A percentile compares a stretch with the other conserved stretches of the same genome.
Conservation (phyloP, 2,888 invertebrate species). For the Arge pagana region DNA sequence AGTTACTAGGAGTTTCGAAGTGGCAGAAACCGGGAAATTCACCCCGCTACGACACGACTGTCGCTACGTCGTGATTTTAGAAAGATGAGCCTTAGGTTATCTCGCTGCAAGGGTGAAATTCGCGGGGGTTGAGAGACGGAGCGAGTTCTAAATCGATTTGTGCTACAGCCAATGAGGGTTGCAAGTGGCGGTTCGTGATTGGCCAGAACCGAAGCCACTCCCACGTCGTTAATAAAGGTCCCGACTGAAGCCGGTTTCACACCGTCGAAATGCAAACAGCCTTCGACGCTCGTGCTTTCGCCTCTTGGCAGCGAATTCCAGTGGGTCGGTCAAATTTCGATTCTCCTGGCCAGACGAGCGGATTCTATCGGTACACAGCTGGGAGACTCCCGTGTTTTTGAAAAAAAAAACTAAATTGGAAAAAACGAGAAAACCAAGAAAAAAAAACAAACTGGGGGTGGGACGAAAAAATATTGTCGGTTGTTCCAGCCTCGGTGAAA, state of each 20-base stretch:
- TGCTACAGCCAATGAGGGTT: conserved; percentile 52
- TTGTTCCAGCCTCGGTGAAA: no score
- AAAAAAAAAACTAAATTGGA: background rate
- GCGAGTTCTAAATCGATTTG: conserved; percentile 56
- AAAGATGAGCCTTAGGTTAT: conserved; percentile 44
- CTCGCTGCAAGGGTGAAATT: conserved; percentile 44
- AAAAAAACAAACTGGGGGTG: background rate
- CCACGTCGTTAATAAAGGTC: conserved; percentile 46
- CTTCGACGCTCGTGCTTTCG: no score
- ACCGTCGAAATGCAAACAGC: conserved; percentile 14
- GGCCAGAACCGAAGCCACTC: conserved; percentile 51
- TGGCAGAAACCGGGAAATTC: background rate
- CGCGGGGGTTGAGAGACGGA: conserved; percentile 38
- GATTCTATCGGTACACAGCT: no score
- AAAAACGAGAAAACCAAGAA: background rate
- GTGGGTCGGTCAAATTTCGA: no score
- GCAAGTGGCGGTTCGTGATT: conserved; percentile 51
- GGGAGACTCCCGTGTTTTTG: no score
- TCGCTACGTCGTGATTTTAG: conserved; percentile 39
- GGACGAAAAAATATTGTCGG: no score
- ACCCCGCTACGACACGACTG: conserved; percentile 45
- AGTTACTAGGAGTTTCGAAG: no score
- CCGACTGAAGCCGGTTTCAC: conserved; percentile 25
- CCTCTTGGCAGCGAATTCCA: no score
- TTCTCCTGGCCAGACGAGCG: no score